Conservation (phyloP, 2,888 invertebrate genomes). For the Habroteleia sp. region DNA sequence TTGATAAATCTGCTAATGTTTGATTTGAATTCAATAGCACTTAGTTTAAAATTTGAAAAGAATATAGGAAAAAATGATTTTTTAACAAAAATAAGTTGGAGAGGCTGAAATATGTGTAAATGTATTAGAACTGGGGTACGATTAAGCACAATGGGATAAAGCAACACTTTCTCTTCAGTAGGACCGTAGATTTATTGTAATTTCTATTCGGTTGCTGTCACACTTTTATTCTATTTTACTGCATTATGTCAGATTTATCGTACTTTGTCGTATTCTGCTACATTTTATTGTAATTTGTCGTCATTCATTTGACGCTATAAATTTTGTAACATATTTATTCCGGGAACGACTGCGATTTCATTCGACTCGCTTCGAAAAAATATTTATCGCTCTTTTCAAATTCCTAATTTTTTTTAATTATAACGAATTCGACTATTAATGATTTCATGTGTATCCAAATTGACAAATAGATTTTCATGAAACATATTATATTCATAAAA, state of each 20-base stretch:
- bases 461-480: neutral
- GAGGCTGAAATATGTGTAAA: slow-evolving; percentile 25
- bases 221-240: slow-evolving; percentile 59
- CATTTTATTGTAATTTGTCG: slow-evolving; percentile 63
- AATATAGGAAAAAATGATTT: neutral
- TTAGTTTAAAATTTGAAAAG: neutral
- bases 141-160: slow-evolving; percentile 57
- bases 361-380: slow-evolving; percentile 24
- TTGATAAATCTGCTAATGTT: too few species aligned
- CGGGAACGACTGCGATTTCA: slow-evolving; percentile 36
- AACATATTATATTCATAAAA: too few species aligned
- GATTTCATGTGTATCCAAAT: neutral
- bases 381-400: slow-evolving; percentile 31
- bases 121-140: slow-evolving; percentile 44
- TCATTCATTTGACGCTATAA: slow-evolving; percentile 61
- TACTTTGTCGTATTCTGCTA: slow-evolving; percentile 58
- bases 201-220: slow-evolving; percentile 57
- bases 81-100: neutral
- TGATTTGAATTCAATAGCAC: too few species aligned
- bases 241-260: slow-evolving; percentile 60
- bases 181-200: slow-evolving; percentile 57
- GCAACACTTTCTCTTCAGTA: slow-evolving; percentile 58
- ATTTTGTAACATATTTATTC: slow-evolving; percentile 54
- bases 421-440: slow-evolving; percentile 32
- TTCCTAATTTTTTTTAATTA: slow-evolving; percentile 29